Conservation (phyloP, 2,888 invertebrate genomes). For the Phaonia tiefii region DNA sequence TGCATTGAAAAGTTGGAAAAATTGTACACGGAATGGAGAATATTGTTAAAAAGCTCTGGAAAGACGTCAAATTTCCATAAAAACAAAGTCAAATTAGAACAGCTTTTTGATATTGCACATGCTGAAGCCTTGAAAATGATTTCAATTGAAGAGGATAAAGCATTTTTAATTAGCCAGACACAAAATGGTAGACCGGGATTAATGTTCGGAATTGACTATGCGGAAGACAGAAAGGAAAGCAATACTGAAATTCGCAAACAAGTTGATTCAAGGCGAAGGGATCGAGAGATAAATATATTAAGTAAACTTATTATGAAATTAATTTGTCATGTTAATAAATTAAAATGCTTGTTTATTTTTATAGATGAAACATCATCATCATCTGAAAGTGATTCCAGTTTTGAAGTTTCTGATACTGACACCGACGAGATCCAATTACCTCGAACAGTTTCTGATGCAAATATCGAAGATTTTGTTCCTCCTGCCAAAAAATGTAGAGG, state of each 20-base stretch:
- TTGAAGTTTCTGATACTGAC: too few relatives aligned
- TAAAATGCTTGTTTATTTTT: too few relatives aligned
- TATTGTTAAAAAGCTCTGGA: too few relatives aligned
- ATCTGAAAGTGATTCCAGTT: background rate
- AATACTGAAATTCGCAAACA: background rate
- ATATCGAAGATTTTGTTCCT: background rate
- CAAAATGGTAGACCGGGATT: slow-evolving; percentile 20
- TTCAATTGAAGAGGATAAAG: too few relatives aligned
- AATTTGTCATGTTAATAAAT: background rate
- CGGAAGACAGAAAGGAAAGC: background rate
- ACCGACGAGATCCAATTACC: too few relatives aligned
- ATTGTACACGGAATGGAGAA: too few relatives aligned
- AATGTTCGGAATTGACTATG: background rate
- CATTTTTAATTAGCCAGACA: slow-evolving; percentile 19
- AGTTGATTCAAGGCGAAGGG: background rate
- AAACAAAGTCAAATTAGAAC: background rate
- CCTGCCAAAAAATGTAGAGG: background rate
- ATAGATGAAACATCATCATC: background rate
- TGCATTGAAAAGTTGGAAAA: too few relatives aligned
- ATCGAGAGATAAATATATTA: background rate
- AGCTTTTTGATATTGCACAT: too few relatives aligned
- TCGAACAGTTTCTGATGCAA: too few relatives aligned
- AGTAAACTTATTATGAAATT: background rate
- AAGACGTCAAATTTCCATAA: background rate
- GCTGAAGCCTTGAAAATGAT: slow-evolving; percentile 22